These are phyloP conservation scores for Didymodactylos carnosus DNA, from an alignment of 2,888 invertebrate species.

Conservation along the genomic window DNA sequence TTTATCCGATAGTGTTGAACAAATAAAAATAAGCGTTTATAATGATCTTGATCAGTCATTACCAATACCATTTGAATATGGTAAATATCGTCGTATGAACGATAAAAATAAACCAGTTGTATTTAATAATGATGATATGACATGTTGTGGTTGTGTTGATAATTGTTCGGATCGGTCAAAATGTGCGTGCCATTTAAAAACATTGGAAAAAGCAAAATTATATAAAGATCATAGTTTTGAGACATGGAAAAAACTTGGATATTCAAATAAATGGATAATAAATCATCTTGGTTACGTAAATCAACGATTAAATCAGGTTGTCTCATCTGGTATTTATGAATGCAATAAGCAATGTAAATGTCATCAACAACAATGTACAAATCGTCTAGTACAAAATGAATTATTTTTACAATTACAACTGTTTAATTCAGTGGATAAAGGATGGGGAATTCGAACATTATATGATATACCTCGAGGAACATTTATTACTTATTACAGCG, in stretches of 20 bases:
- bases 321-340: slow-evolving; percentile 51
- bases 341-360: slow-evolving; percentile 65
- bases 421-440: slow-evolving; percentile 65
- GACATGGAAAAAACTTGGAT: too few species aligned
- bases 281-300: not conserved
- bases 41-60: not conserved
- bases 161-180: not conserved
- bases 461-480: slow-evolving; percentile 90
- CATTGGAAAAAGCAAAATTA: not conserved
- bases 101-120: not conserved
- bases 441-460: slow-evolving; percentile 84
- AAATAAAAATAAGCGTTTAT: not conserved
- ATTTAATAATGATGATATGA: not conserved
- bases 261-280: too few species aligned
- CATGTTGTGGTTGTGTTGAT: not conserved
- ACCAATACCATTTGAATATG: not conserved
- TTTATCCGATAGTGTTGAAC: not conserved
- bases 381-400: slow-evolving; percentile 81
- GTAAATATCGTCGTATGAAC: not conserved
- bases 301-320: not conserved
- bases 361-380: slow-evolving; percentile 53
- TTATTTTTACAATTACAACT: slow-evolving; percentile 55
- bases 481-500: too few species aligned
- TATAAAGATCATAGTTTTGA: not conserved
- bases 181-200: not conserved